Conservation (phyloP, 2,113 vertebrate genomes). For the Stercorarius parasiticus region DNA sequence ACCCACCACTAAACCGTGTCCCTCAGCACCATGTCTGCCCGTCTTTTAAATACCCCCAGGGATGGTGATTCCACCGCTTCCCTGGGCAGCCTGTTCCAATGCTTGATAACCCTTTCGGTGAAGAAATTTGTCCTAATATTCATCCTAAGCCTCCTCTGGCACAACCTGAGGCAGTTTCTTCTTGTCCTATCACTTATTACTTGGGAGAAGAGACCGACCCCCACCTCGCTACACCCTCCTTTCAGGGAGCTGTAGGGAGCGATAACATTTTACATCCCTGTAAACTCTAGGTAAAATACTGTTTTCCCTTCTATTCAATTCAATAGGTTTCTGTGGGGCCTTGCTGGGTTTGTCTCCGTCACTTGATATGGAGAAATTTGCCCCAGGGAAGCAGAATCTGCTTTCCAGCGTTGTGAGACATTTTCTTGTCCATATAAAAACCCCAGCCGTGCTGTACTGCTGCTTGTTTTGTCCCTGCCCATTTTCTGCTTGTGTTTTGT, state of each 20-base stretch:
- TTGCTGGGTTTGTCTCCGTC: background rate
- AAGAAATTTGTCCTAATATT: background rate
- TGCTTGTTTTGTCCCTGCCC: background rate
- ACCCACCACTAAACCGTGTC: background rate
- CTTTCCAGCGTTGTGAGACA: background rate
- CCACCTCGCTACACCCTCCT: background rate
- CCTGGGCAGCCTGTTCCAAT: background rate
- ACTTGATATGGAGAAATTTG: background rate
- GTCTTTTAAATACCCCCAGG: background rate
- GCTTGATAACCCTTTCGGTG: background rate
- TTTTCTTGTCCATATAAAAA: background rate
- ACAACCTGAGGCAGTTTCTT: background rate
- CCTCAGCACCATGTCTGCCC: background rate
- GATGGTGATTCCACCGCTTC: background rate
- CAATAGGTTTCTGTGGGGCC: background rate
- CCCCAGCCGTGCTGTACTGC: accelerated
- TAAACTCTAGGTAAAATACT: background rate
- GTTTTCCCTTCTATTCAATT: background rate
- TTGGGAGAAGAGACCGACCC: background rate
- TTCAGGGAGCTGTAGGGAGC: background rate
- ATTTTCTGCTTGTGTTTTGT: background rate
- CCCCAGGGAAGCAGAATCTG: background rate
- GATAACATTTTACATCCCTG: background rate
- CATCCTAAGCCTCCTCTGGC: background rate
- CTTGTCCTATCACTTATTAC: background rate